Base-by-base conservation (phyloP, 2,113 vertebrate species). In the Antennarius striatus region DNA sequence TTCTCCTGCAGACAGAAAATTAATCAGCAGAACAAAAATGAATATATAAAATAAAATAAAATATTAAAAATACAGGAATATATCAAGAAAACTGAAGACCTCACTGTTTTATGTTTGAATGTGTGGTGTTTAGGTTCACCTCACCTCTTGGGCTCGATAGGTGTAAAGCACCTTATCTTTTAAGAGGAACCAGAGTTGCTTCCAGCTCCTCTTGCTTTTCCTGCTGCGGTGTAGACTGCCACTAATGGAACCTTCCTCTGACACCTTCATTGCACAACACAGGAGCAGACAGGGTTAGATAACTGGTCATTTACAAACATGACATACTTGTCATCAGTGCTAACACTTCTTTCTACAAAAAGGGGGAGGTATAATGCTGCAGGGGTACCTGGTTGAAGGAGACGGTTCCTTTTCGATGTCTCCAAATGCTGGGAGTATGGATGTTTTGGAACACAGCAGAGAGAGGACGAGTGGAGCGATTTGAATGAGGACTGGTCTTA, bases 81-180 rank as follows among this genome's bases (percentile, higher is more conserved):
- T 39, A 28, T 47, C 11, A 32, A 12, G 53, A 10, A 6, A 28
- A 28, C 22, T 74, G 13, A 28, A 7, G 6, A 56, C 39, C 28
- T 52, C 2, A 28, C 13, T 68, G 14, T 75, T 4, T 62, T 29
- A 58, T 22, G 15, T 75, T 56, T 71, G 40, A 56, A 62, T 64
- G 28, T 70, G 53, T 49, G 50, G 5, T 50, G 68, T 60, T 75
- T 71, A 81, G 86, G 83, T 85, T 87, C 89, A 89, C 83, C 92
- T 92, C 95, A 99, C 97, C 95, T 98, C 96, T 0, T 93, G 93
- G 77, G 93, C 94, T 77, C 83, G 73, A 86, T 96, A 98, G 87
- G 95, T 97, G 93, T 97, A 98, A 83, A 98, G 96, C 77, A 99
- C 98, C 94, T 99, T 98, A 93, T 97, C 97, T 93, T 98, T 97